Base-by-base conservation (phyloP, 2,797 vertebrate genomes). In the Phoxinus dragarum region DNA sequence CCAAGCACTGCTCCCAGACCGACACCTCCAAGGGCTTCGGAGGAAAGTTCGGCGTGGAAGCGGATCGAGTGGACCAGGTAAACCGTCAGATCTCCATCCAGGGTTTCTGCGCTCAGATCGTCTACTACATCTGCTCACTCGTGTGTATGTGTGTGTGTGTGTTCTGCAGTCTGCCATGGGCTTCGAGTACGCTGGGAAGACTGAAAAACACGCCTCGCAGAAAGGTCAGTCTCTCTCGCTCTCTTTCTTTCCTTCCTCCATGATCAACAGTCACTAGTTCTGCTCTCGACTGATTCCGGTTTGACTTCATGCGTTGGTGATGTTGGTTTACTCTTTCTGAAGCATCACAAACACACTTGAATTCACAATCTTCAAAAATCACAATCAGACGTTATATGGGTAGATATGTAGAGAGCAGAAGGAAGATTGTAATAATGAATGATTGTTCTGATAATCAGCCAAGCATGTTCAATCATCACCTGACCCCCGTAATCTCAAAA, bases 151-250 rank as follows among this genome's bases (percentile, higher is more conserved):
- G 59, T 12, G 10, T 21, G 49, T 52, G 4, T 80, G n/a, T 66
- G 1, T 27, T 64, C 92, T 94, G 6, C 94, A 99, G 98, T 99
- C 98, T 49, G 98, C 98, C 0, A 95, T 99, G 27, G 98, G 97
- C 36, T 99, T 99, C 34, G 98, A 99, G 81, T 99, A 99, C 66
- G 95, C 97, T 38, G 98, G 97, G 40, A 98, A 98, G 92, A 98
- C 97, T 0, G 98, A 99, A 94, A 99, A 99, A 86, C 98, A 99
- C 0, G 97, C 97, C 16, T 99, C 98, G 0, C 98, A 99, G 93
- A 99, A 96, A 98, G 98, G 98, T 99, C 82, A 83, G 4, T 54
- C 54, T 11, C 11, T 16, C 54, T 19, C 8, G 67, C 23, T 67
- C 16, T 81, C 27, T 47, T 36, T 56, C 54, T 21, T 56, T 56